Evolutionary conservation across 2,797 vertebrate genomes (phyloP), one percentile per base, ranked within the genome.

Genomic region (Leptatherina wallacei): DNA sequence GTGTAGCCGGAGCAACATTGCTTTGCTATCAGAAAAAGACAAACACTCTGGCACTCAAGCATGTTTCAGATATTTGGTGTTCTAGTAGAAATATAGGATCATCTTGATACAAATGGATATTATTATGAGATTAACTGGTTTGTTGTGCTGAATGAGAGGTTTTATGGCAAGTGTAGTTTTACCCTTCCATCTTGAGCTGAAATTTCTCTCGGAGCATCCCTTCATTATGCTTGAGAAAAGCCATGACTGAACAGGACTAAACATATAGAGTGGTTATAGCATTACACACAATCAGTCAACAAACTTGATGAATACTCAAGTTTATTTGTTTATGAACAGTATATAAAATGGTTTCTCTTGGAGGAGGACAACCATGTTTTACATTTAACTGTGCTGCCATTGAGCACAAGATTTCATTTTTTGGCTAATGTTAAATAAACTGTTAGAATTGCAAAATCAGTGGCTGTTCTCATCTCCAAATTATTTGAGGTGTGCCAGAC

Each of bases 11-110:
- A 76, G 63, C 62, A 68, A 30, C 69, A 75, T 80, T 84, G 71
- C 69, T 79, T 80, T 69, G 74, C 59, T 72, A 8, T 61, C 52
- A 78, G 29, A 83, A 58, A 79, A 40, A 82, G n/a, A 71, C 52
- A 55, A 70, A 77, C 77, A 38, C 35, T 22, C 27, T 36, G 56
- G n/a, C 18, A 24, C n/a, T 56, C 18, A 1, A 38, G 10, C 56
- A 40, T 49, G n/a, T 10, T 74, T 78, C 58, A 51, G 18, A n/a
- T 51, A 49, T 59, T 13, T 66, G 58, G 18, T 38, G 58, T 72
- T 29, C 13, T 56, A 27, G 8, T 61, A 49, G 22, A 63, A 56
- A 24, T 57, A n/a, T 22, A 57, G 60, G 47, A 63, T 36, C 32
- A 75, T 61, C 32, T 47, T 12, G n/a, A 5, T 63, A 12, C 60